Conservation (phyloP, 2,113 vertebrate genomes). For the Ancistrus triradiatus region DNA sequence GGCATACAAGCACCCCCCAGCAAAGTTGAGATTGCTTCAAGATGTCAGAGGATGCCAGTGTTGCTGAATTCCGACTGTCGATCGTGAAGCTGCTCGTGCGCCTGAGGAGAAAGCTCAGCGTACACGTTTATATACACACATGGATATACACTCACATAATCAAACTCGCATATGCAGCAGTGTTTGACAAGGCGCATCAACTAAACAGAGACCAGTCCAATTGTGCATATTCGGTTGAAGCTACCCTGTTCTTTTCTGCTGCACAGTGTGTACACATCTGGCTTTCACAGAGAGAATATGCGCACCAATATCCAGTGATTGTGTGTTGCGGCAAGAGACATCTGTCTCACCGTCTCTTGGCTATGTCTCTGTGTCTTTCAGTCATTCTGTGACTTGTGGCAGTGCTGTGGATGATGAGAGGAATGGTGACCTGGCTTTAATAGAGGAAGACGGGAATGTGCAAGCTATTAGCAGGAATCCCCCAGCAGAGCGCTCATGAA, state of each 20-base stretch:
- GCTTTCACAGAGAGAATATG: background rate
- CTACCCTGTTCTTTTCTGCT: background rate
- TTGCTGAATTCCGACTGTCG: slow-evolving; percentile 48
- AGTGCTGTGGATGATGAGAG: slow-evolving; percentile 34
- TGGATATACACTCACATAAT: background rate
- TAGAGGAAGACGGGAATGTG: slow-evolving; percentile 48
- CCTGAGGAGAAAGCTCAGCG: slow-evolving; percentile 34
- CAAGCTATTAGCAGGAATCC: slow-evolving; percentile 54
- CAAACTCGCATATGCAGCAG: background rate
- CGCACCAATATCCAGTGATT: background rate
- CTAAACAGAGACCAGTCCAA: background rate
- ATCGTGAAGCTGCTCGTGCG: slow-evolving; percentile 35
- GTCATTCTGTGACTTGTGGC: slow-evolving; percentile 15
- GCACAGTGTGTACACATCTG: background rate
- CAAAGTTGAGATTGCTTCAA: slow-evolving; percentile 54
- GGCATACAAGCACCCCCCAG: slow-evolving; percentile 36
- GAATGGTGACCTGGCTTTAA: slow-evolving; percentile 52
- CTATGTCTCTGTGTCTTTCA: slow-evolving; percentile 2
- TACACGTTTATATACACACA: slow-evolving; percentile 8
- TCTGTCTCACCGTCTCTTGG: background rate
- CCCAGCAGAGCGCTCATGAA: slow-evolving; percentile 45
- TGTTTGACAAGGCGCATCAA: slow-evolving; percentile 6
- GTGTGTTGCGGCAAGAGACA: background rate
- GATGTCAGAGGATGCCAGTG: slow-evolving; percentile 51
- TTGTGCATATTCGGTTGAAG: background rate